Evolutionary conservation across 2,113 vertebrate genomes (phyloP).

Genomic region (Arenaria interpres): DNA sequence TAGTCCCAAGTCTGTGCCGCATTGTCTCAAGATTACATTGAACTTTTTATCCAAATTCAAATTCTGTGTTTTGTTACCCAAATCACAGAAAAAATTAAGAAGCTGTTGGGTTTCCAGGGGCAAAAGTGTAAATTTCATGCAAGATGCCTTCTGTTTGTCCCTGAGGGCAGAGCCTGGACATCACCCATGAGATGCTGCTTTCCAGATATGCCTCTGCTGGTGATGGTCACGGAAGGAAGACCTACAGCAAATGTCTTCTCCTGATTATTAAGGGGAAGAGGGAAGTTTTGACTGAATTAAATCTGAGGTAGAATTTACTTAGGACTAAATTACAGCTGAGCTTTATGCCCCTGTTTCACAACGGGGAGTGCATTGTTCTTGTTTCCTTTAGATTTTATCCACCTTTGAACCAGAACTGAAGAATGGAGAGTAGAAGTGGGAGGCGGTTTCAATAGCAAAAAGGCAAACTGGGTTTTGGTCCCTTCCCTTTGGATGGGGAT

Average conservation of each 20-base stretch:
- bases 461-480: background rate
- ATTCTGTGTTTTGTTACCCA: no score
- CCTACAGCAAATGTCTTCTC: background rate
- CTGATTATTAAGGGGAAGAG: background rate
- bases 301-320: background rate
- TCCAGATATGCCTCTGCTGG: background rate
- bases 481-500: background rate
- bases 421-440: background rate
- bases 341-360: background rate
- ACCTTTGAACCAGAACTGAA: background rate
- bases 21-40: background rate
- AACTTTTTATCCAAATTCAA: background rate
- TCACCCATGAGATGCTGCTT: background rate
- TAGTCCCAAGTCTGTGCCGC: background rate
- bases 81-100: background rate
- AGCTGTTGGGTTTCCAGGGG: background rate
- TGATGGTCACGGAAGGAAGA: background rate
- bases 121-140: background rate
- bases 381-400: background rate
- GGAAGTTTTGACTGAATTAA: background rate
- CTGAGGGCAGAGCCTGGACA: background rate
- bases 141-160: background rate
- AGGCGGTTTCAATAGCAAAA: background rate
- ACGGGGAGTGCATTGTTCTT: accelerated
- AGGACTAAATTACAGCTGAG: background rate